A percentile compares a stretch with the other conserved stretches of the same genome.
Conservation (phyloP, 1,140 invertebrate species). For the Oncopeltus fasciatus region DNA sequence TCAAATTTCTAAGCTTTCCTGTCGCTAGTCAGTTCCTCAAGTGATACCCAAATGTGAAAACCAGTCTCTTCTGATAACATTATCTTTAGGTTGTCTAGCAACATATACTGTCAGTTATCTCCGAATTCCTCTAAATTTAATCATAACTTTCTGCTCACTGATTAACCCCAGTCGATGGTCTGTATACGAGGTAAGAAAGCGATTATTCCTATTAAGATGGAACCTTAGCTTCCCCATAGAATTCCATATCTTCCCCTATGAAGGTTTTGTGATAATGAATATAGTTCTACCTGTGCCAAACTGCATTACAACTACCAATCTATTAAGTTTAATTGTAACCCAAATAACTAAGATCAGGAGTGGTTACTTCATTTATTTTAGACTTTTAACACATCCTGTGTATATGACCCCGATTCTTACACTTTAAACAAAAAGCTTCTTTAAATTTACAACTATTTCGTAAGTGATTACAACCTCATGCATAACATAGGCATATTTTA, state of each 20-base stretch:
- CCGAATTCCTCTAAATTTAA: background rate
- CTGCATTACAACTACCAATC: no score
- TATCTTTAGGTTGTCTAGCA: background rate
- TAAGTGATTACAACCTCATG: no score
- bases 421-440: no score
- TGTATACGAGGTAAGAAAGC: background rate
- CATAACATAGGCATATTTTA: no score
- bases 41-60: background rate
- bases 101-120: background rate
- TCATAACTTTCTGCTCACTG: background rate
- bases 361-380: no score
- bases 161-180: background rate
- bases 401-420: no score
- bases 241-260: background rate
- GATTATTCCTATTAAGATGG: background rate
- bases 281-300: background rate
- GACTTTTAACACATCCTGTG: no score
- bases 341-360: no score
- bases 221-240: no score
- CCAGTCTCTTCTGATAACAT: background rate
- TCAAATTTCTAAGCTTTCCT: background rate
- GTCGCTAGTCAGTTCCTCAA: background rate
- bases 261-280: background rate
- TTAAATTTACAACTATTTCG: no score
- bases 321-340: no score